Conservation (phyloP, 1,140 invertebrate genomes). For the Megathymus violae region DNA sequence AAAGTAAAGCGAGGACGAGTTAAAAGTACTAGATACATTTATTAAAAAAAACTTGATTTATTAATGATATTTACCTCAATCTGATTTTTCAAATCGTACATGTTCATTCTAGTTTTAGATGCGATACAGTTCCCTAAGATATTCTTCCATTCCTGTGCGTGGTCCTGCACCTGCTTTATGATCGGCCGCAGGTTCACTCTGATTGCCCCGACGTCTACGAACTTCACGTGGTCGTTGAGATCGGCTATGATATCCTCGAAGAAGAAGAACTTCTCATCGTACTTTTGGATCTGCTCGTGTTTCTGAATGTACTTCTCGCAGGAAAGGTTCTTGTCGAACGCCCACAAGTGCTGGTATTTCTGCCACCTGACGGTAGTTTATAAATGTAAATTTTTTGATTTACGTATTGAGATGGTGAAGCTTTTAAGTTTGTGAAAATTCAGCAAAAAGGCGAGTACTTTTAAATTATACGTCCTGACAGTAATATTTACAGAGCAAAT, state of each 20-base stretch:
- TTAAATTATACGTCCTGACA: too few relatives aligned
- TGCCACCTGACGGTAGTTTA: slow-evolving; percentile 85
- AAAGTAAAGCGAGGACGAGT: too few relatives aligned
- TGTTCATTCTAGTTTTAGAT: slow-evolving; percentile 84
- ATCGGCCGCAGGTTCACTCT: slow-evolving; percentile 88
- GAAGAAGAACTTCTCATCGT: slow-evolving; percentile 93
- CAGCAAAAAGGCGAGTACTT: too few relatives aligned
- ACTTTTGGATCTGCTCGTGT: slow-evolving; percentile 88
- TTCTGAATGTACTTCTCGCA: slow-evolving; percentile 90
- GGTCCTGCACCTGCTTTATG: slow-evolving; percentile 85
- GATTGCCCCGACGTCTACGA: slow-evolving; percentile 86
- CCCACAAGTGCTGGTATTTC: slow-evolving; percentile 92
- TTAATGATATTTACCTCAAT: slow-evolving; percentile 78
- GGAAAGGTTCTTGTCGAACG: slow-evolving; percentile 89
- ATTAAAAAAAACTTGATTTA: too few relatives aligned
- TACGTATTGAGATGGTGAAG: too few relatives aligned
- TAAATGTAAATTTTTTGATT: too few relatives aligned
- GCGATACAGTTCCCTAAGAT: slow-evolving; percentile 86
- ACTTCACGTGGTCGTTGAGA: slow-evolving; percentile 84
- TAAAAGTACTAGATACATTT: too few relatives aligned
- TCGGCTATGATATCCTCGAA: slow-evolving; percentile 91
- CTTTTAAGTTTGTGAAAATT: too few relatives aligned
- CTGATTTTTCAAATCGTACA: slow-evolving; percentile 86
- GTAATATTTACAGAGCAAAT: too few relatives aligned
- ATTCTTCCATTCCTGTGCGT: slow-evolving; percentile 89